Conservation (phyloP, 2,888 invertebrate species). For the Asteroscopus sphinx region DNA sequence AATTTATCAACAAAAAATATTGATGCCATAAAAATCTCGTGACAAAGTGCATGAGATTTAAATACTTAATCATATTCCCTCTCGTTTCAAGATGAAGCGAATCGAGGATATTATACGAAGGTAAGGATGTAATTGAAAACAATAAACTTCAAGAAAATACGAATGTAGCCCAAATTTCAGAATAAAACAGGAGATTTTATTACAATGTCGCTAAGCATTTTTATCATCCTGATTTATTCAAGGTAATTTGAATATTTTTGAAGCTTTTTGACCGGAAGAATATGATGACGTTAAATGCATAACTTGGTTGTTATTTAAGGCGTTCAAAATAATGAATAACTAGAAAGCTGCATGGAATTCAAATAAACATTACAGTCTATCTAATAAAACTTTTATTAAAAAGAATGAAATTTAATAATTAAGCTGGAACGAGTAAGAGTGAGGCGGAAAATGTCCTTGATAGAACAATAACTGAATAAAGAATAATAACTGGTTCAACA, state of each 20-base stretch:
- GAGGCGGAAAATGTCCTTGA: too few relatives aligned
- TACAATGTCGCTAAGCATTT: slow-evolving; percentile 27
- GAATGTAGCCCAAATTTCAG: slow-evolving; percentile 33
- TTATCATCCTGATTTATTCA: slow-evolving; percentile 19
- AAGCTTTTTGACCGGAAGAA: background rate
- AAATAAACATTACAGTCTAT: too few relatives aligned
- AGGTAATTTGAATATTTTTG: slow-evolving; percentile 26
- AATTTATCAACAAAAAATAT: slow-evolving; percentile 27
- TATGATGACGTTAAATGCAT: background rate
- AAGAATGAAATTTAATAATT: too few relatives aligned
- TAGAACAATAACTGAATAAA: too few relatives aligned
- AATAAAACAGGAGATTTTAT: slow-evolving; percentile 29
- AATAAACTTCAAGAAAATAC: slow-evolving; percentile 57
- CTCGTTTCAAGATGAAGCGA: slow-evolving; percentile 25
- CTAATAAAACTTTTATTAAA: too few relatives aligned
- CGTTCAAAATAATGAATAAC: too few relatives aligned
- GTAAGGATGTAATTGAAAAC: slow-evolving; percentile 62
- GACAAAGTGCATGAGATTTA: slow-evolving; percentile 40
- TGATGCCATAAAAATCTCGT: slow-evolving; percentile 26
- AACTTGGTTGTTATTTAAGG: too few relatives aligned
- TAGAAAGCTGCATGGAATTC: too few relatives aligned
- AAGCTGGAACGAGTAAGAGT: too few relatives aligned
- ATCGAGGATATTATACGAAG: slow-evolving; percentile 36
- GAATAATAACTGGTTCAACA: too few relatives aligned
- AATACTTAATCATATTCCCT: slow-evolving; percentile 35